Evolutionary conservation across 2,888 invertebrate genomes (phyloP).

Genomic region (Nezara viridula): DNA sequence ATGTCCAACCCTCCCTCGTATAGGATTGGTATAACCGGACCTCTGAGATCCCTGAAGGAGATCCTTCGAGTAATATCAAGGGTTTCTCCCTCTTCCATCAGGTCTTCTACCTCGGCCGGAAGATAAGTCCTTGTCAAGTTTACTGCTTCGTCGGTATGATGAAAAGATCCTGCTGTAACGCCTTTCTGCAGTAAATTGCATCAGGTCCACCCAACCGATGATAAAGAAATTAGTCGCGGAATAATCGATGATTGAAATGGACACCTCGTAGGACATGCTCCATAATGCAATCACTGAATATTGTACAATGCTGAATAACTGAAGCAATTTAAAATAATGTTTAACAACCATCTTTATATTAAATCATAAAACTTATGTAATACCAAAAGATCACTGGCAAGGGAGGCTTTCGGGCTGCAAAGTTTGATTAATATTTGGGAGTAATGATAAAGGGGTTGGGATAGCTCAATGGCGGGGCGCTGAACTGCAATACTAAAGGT

Average conservation of each 20-base stretch:
- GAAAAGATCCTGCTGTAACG: not conserved
- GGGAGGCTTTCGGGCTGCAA: too few species aligned
- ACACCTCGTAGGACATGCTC: not conserved
- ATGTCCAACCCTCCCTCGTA: not conserved
- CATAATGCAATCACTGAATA: not conserved
- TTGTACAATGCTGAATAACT: not conserved
- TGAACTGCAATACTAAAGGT: too few species aligned
- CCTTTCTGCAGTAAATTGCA: not conserved
- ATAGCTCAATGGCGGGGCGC: too few species aligned
- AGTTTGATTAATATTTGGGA: too few species aligned
- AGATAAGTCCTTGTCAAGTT: not conserved
- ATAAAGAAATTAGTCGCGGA: not conserved
- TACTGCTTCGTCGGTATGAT: not conserved
- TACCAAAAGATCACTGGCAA: too few species aligned
- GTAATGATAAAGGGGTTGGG: too few species aligned
- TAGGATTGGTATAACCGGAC: not conserved
- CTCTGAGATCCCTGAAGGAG: not conserved
- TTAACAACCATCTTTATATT: too few species aligned
- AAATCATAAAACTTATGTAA: too few species aligned
- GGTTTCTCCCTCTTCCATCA: not conserved
- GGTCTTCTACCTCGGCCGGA: not conserved
- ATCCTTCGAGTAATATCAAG: not conserved
- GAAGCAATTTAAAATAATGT: too few species aligned
- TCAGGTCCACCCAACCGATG: not conserved
- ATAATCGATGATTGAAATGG: not conserved